These are phyloP conservation scores for Pagetopsis macropterus DNA, from an alignment of 2,797 vertebrate genomes.

Conservation along the genomic window DNA sequence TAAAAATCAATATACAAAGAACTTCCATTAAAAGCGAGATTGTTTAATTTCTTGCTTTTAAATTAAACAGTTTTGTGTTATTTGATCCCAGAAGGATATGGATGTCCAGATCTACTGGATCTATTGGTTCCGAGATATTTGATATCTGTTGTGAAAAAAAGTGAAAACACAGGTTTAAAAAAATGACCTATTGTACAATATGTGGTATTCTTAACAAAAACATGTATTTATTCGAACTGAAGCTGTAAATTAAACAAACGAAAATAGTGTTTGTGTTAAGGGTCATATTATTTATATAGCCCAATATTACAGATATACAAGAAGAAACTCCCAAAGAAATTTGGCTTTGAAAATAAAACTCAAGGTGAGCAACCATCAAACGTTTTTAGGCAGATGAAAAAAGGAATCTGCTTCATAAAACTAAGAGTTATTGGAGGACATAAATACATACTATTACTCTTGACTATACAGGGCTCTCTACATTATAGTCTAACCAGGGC, in stretches of 20 bases:
- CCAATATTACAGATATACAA: too few relatives aligned
- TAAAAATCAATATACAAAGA: too few relatives aligned
- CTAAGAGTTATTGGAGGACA: not conserved
- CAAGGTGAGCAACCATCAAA: constrained; percentile 10
- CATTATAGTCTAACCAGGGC: not conserved
- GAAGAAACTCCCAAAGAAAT: not conserved
- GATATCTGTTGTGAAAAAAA: not conserved
- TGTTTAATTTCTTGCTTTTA: too few relatives aligned
- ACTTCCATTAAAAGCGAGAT: too few relatives aligned
- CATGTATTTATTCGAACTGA: not conserved
- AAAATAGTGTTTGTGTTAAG: not conserved
- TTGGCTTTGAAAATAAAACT: not conserved
- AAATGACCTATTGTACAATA: too few relatives aligned
- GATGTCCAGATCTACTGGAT: not conserved
- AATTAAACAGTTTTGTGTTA: not conserved
- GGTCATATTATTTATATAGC: too few relatives aligned
- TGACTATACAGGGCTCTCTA: not conserved
- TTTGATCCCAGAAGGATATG: not conserved
- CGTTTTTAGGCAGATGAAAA: not conserved
- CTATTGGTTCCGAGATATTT: not conserved
- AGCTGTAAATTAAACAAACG: not conserved
- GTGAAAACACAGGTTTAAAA: not conserved
- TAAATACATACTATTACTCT: not conserved
- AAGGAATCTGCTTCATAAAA: not conserved
- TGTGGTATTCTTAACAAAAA: too few relatives aligned